Evolutionary conservation across 2,888 invertebrate species (phyloP), one percentile per base, ranked within the genome.

Genomic region (Odontomyia ornata): DNA sequence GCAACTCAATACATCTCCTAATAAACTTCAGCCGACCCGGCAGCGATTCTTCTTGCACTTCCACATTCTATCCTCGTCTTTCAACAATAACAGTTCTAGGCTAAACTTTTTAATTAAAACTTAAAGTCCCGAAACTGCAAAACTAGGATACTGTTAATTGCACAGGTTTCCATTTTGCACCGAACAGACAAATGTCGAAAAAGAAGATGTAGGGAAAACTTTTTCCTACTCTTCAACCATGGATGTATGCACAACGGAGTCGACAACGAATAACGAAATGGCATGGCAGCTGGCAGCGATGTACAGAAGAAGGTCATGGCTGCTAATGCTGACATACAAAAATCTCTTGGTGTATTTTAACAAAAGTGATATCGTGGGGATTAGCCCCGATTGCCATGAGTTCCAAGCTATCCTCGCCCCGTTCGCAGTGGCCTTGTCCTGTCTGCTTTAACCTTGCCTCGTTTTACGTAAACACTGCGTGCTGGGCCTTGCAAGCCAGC

Each of bases 61-160:
- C 36, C 9, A 36, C 9, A 36, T 36, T 36, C 36, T 36, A 9
- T 36, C 9, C 36, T 36, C 9, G 36, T 36, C 5, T 9, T 36
- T 36, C 36, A 9, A 5, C 9, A 36, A 36, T 36, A 36, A 9
- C 36, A 36, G 9, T 9, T 3, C 36, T 36, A 36, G 9, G 23
- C 69, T 47, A 15, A 69, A 69, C 69, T 69, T 69, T 69, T 69
- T 69, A 69, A 69, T 69, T 69, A 69, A 69, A 69, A 69, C 47
- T 69, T 69, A 69, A 69, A 69, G 25, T 47, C 47, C 69, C 23
- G 25, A 25, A 69, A 69, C 69, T 47, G 43, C 23, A 46, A 47
- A 69, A 47, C 69, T 69, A 69, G 69, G 47, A 47, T 69, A 47
- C 47, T 69, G 47, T 47, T 46, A 69, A 69, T 69, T 46, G 69